Evolutionary conservation across 2,888 invertebrate species (phyloP).

Genomic region (Hypena proboscidalis): DNA sequence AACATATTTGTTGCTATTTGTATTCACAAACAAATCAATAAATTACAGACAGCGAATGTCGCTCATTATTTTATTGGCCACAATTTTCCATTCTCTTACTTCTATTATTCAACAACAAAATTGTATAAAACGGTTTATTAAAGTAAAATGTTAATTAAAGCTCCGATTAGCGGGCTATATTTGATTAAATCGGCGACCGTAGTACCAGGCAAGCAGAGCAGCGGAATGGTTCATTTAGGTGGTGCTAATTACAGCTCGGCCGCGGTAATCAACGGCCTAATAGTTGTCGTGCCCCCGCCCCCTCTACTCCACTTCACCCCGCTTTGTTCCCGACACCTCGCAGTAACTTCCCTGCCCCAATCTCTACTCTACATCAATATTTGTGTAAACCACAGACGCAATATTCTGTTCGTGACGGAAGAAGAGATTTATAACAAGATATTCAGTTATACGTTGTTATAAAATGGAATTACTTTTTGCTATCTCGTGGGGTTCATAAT

Average conservation of each 20-base stretch:
- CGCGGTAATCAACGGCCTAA: slow-evolving; percentile 74
- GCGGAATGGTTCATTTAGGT: slow-evolving; percentile 74
- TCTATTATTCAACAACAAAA: no score
- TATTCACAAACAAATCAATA: no score
- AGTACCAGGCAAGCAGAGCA: slow-evolving; percentile 63
- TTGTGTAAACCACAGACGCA: slow-evolving; percentile 26
- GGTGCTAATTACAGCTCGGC: slow-evolving; percentile 74
- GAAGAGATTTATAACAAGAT: neutral
- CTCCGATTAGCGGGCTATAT: slow-evolving; percentile 42
- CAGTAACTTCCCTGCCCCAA: slow-evolving; percentile 46
- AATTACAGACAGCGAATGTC: no score
- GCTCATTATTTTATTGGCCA: no score
- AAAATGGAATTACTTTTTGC: no score
- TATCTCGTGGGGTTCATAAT: no score
- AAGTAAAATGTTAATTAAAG: slow-evolving; percentile 9
- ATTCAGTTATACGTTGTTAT: no score
- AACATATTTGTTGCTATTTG: no score
- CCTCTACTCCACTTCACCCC: slow-evolving; percentile 36
- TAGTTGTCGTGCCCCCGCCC: slow-evolving; percentile 58
- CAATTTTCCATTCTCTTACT: no score
- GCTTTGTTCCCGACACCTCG: slow-evolving; percentile 46
- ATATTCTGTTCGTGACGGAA: slow-evolving; percentile 6
- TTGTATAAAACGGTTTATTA: no score
- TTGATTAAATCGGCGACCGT: slow-evolving; percentile 57
- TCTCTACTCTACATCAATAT: slow-evolving; percentile 38